Evolutionary conservation across 1,140 invertebrate species (phyloP).

Genomic region (Conopomorpha cramerella): DNA sequence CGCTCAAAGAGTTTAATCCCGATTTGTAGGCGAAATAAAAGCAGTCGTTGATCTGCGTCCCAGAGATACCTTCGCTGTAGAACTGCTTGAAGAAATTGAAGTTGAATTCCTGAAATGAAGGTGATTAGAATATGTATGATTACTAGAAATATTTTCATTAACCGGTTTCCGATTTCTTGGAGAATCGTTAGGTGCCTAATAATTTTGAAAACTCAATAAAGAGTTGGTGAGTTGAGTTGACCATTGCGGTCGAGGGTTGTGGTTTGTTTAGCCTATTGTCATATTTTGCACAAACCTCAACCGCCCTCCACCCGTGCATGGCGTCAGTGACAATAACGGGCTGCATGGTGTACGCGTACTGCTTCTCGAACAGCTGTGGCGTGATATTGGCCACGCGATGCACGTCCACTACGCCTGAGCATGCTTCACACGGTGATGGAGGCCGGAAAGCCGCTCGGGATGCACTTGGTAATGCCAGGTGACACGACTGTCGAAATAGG

Average conservation of each 20-base stretch:
- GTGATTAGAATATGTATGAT: background rate
- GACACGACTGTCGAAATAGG: constrained; percentile 29
- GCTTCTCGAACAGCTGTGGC: constrained; percentile 68
- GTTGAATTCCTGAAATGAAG: constrained; percentile 58
- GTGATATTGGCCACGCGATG: constrained; percentile 69
- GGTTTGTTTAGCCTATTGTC: too few relatives aligned
- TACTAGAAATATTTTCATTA: background rate
- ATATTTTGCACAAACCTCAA: constrained; percentile 27
- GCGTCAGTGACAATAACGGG: constrained; percentile 88
- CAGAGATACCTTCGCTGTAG: constrained; percentile 64
- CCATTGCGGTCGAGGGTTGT: too few relatives aligned
- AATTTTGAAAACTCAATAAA: background rate
- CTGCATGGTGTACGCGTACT: constrained; percentile 75
- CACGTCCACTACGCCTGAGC: constrained; percentile 65
- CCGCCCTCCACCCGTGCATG: constrained; percentile 77
- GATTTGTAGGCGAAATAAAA: constrained; percentile 94
- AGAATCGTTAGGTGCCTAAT: background rate
- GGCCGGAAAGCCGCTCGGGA: constrained; percentile 59
- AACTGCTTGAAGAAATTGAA: constrained; percentile 82
- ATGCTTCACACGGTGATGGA: constrained; percentile 77
- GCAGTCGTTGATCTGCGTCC: constrained; percentile 66
- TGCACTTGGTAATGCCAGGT: constrained; percentile 22
- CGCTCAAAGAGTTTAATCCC: constrained; percentile 73
- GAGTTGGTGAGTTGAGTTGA: too few relatives aligned
- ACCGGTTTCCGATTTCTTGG: background rate